phyloP scores from a whole-genome alignment of 2,113 vertebrate species.

The Corythoichthys intestinalis region DNA sequence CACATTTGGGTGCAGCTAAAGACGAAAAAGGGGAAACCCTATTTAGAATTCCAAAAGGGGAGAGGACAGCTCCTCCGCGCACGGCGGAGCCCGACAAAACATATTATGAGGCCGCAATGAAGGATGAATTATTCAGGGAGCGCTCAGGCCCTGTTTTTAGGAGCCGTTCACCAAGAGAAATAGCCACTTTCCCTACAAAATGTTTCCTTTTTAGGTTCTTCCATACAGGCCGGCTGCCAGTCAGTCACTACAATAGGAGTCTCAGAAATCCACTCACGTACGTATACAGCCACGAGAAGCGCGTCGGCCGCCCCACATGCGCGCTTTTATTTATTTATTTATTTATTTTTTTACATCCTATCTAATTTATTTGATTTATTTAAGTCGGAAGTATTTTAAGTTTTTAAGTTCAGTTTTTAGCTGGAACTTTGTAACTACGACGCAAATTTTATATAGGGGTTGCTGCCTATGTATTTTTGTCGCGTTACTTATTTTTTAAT shows the following conservation, averaged over 20 bases:
- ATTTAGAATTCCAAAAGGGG: constrained; percentile 91
- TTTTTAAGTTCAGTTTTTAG: background rate
- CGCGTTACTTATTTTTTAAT: background rate
- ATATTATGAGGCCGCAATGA: constrained; percentile 94
- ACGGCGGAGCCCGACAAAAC: constrained; percentile 86
- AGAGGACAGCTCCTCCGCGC: constrained; percentile 82
- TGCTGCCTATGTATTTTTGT: background rate
- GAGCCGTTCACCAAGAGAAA: constrained; percentile 77
- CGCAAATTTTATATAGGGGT: background rate
- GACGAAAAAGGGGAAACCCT: constrained; percentile 87
- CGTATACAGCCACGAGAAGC: background rate
- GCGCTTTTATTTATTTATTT: background rate
- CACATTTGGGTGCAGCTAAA: constrained; percentile 86
- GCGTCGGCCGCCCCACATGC: background rate
- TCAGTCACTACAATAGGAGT: constrained; percentile 65
- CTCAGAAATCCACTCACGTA: constrained; percentile 49
- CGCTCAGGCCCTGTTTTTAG: constrained; percentile 80
- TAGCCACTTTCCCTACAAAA: constrained; percentile 86
- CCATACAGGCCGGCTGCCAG: constrained; percentile 62
- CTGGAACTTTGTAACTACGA: background rate
- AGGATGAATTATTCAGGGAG: constrained; percentile 99
- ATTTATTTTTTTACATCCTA: background rate
- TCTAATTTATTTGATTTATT: no score
- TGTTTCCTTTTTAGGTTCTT: constrained; percentile 76
- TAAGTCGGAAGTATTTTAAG: no score